Percentiles rank a stretch among this genome's conserved stretches.
Conservation (phyloP, 2,888 invertebrate genomes). For the Catocala sponsa region DNA sequence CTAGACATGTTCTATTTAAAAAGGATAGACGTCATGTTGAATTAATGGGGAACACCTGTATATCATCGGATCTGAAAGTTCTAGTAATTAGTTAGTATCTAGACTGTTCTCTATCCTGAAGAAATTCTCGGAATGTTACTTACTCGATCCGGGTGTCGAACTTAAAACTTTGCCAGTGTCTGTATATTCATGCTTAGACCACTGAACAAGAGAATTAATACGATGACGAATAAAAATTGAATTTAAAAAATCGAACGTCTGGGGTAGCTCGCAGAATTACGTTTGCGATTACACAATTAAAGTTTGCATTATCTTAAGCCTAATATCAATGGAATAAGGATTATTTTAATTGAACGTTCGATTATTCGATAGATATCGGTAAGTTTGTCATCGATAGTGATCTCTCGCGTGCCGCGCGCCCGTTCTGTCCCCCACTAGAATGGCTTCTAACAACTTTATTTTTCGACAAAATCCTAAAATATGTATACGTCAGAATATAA, state of each 20-base stretch:
- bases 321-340: constrained; percentile 50
- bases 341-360: constrained; percentile 47
- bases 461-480: constrained; percentile 72
- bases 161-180: no score
- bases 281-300: constrained; percentile 29
- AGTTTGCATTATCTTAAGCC: constrained; percentile 18
- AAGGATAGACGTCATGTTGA: constrained; percentile 22
- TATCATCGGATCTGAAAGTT: no score
- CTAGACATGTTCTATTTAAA: constrained; percentile 4
- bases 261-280: constrained; percentile 41
- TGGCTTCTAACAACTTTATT: constrained; percentile 78
- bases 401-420: constrained; percentile 76
- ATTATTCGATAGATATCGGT: constrained; percentile 60
- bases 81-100: no score
- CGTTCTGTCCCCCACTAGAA: constrained; percentile 65
- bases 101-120: no score
- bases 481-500: constrained; percentile 66
- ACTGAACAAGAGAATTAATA: no score
- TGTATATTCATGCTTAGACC: no score
- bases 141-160: no score
- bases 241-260: constrained; percentile 70
- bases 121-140: no score
- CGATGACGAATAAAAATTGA: constrained; percentile 21
- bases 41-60: constrained; percentile 25
- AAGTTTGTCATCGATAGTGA: constrained; percentile 75